Base-by-base conservation (phyloP, 2,888 invertebrate genomes). In the Drosophila meridionalis region DNA sequence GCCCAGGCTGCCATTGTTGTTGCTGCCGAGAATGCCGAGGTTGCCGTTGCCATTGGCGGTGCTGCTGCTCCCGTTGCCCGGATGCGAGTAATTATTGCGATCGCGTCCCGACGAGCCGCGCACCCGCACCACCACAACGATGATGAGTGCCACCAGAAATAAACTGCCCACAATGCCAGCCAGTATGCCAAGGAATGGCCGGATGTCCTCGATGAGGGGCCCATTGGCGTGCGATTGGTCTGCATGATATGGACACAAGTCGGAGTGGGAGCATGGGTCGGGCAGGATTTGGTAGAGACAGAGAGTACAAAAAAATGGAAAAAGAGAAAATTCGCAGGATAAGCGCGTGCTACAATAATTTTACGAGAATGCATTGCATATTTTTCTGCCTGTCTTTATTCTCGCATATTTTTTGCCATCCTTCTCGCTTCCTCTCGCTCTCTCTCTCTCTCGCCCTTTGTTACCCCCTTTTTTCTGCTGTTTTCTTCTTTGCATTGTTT, bases 111-210 rank as follows among this genome's bases (percentile, higher is more conserved):
- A 90, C 34, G 93, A 93, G 69, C 93, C 93, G 74, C 94, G 93
- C 87, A 94, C 93, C 63, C 94, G 92, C 82, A 94, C 94, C 83
- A 94, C 93, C 57, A 94, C 92, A 61, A 94, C 94, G 82, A 93
- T 93, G 80, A 93, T 92, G 77, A 94, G 92, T 26, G 94, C 94
- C 69, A 94, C 94, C 70, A 94, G 90, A 62, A 94, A 93, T 69
- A 94, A 93, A 61, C 94, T 94, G 68, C 94, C 94, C 64, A 94
- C 94, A 78, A 94, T 93, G 62, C 94, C 94, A 57, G 94, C 93
- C 80, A 94, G 90, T 45, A 94, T 94, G 58, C 94, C 94, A 63
- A 94, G 90, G 82, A 94, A 94, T 64, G 94, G 94, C 77, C 94
- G 94, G 89, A 94, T 94, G 83, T 94, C 94, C 85, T 94, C 94